Conservation (phyloP, 2,888 invertebrate genomes). For the Catocala fraxini region DNA sequence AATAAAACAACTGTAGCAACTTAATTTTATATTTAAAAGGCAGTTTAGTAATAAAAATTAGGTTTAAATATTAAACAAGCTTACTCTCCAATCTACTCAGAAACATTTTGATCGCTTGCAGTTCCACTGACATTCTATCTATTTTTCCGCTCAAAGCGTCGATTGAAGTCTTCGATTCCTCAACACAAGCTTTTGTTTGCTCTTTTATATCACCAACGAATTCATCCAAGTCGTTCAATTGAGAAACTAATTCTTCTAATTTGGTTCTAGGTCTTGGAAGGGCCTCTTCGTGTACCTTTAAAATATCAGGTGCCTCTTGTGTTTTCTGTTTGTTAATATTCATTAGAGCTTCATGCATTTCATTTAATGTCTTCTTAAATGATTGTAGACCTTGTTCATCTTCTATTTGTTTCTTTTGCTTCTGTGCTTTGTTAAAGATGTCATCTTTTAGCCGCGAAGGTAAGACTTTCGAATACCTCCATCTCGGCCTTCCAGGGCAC, state of each 20-base stretch:
- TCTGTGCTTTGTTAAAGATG: conserved; percentile 76
- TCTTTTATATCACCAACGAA: conserved; percentile 65
- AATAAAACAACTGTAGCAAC: background rate
- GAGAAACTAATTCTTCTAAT: conserved; percentile 68
- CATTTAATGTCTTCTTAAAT: conserved; percentile 70
- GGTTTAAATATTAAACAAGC: conserved; percentile 42
- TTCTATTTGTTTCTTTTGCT: conserved; percentile 73
- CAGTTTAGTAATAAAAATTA: conserved; percentile 4
- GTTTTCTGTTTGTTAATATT: conserved; percentile 50
- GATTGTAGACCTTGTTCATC: conserved; percentile 67
- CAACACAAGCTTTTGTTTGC: conserved; percentile 61
- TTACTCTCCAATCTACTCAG: conserved; percentile 74
- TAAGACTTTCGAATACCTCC: conserved; percentile 64
- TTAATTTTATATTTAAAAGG: background rate
- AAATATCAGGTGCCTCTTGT: conserved; percentile 29
- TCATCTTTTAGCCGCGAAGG: conserved; percentile 75
- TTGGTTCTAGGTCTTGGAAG: conserved; percentile 47
- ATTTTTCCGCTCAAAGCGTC: conserved; percentile 73
- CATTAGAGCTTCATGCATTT: conserved; percentile 74
- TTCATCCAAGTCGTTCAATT: conserved; percentile 69
- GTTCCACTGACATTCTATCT: conserved; percentile 74
- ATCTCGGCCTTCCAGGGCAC: conserved; percentile 77
- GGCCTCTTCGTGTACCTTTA: conserved; percentile 27
- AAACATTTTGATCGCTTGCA: conserved; percentile 70
- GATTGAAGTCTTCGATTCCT: conserved; percentile 63